Conservation (phyloP, 2,797 vertebrate genomes). For the Falco novaeseelandiae region DNA sequence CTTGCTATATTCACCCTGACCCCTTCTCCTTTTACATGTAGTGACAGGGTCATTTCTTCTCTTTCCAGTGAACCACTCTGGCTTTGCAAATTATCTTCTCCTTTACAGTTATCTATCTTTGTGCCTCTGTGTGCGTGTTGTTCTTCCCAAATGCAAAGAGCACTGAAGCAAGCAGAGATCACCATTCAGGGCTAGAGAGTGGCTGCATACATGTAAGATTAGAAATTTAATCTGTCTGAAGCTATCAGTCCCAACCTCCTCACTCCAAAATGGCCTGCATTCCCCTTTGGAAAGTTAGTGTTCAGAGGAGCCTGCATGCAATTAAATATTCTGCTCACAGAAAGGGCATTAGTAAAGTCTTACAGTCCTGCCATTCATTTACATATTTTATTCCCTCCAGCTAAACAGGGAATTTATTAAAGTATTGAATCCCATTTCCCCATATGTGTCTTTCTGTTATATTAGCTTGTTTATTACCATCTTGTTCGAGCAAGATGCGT, state of each 20-base stretch:
- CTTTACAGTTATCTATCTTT: neutral
- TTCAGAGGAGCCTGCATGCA: neutral
- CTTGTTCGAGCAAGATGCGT: neutral
- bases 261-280: neutral
- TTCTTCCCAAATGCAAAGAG: slow-evolving; percentile 18
- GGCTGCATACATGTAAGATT: slow-evolving; percentile 7
- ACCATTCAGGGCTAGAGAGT: neutral
- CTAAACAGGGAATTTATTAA: neutral
- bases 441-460: neutral
- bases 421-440: neutral
- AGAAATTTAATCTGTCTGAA: slow-evolving; percentile 39
- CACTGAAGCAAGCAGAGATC: neutral
- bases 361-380: neutral
- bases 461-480: neutral
- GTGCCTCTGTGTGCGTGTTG: neutral
- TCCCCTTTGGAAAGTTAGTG: neutral
- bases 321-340: slow-evolving; percentile 22
- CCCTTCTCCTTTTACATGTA: neutral
- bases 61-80: neutral
- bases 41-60: neutral
- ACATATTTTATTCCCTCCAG: neutral
- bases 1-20: neutral
- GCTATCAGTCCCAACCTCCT: neutral
- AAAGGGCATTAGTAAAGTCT: slow-evolving; percentile 16
- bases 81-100: neutral